Conservation (phyloP, 2,797 vertebrate species). For the Cephalopachus bancanus region DNA sequence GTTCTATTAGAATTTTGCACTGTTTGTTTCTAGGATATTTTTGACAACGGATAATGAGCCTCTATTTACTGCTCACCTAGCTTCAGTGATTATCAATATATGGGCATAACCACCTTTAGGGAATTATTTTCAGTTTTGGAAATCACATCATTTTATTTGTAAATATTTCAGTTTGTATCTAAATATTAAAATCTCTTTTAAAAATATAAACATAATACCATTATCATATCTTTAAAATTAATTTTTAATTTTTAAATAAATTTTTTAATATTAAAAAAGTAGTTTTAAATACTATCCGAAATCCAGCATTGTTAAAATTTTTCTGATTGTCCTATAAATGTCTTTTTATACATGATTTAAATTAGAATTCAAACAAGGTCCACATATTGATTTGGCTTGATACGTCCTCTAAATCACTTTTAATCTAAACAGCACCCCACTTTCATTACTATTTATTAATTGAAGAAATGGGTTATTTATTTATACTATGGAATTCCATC, state of each 20-base stretch:
- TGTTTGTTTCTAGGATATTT: background rate
- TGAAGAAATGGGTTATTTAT: background rate
- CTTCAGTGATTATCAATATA: background rate
- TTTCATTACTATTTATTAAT: background rate
- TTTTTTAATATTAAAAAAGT: too few relatives aligned
- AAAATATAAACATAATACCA: background rate
- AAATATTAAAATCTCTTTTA: background rate
- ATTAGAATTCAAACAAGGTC: background rate
- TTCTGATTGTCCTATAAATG: background rate
- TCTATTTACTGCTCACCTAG: background rate
- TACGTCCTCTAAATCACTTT: background rate
- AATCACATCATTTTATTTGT: background rate
- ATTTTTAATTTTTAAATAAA: too few relatives aligned
- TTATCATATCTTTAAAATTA: background rate
- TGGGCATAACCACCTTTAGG: background rate
- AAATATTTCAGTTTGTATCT: background rate
- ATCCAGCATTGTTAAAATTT: background rate
- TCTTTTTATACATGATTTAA: background rate
- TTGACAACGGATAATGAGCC: too few relatives aligned
- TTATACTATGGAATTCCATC: background rate
- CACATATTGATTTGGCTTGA: background rate
- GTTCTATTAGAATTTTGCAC: background rate
- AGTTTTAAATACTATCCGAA: slow-evolving; percentile 13
- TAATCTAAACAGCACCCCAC: background rate
- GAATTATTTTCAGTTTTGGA: background rate